Evolutionary conservation across 2,888 invertebrate species (phyloP), one percentile per base, ranked within the genome.

Genomic region (Tenthredo livida): DNA sequence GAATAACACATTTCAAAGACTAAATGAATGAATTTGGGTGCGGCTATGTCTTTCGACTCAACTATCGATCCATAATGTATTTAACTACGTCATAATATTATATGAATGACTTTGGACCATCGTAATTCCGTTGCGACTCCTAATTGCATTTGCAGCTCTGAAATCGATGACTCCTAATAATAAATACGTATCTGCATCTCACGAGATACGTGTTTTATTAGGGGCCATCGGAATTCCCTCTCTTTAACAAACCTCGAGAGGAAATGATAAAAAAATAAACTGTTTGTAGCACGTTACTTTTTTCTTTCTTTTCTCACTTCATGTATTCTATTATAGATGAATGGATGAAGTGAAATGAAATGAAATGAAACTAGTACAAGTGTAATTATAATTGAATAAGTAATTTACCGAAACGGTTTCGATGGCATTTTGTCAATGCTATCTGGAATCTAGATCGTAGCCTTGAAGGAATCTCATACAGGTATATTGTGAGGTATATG

Each of bases 391-490:
- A 72, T 72, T 75, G 6, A 47, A 29, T 50, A 17, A 5, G 29
- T 75, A 75, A 75, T 75, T 50, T 50, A 29, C 73, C 72, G 25
- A 15, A 50, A 50, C 7, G 17, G 50, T 50, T 75, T 75, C 21
- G 25, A 77, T 77, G 12, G 77, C 29, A 15, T 29, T 50, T 67
- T 50, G 50, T 50, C 29, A 50, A 50, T 54, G 47, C 50, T 50
- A 50, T 50, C 7, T 50, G 9, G 17, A 77, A 77, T 77, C 29
- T 54, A 50, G 17, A 77, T 50, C 50, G 33, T 54, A 77, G 21
- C 77, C 50, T 77, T 50, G 77, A 50, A 50, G 9, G 29, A 77
- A 54, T 17, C 50, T 29, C n/a, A 3, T 17, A 15, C 1, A 77
- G 2, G 43, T 40, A 5, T 65, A 29, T 65, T 65, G 50, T 29